These are phyloP conservation scores for Montipora sp. DNA, from an alignment of 64 coral and sea anemone genomes.

Conservation along the genomic window DNA sequence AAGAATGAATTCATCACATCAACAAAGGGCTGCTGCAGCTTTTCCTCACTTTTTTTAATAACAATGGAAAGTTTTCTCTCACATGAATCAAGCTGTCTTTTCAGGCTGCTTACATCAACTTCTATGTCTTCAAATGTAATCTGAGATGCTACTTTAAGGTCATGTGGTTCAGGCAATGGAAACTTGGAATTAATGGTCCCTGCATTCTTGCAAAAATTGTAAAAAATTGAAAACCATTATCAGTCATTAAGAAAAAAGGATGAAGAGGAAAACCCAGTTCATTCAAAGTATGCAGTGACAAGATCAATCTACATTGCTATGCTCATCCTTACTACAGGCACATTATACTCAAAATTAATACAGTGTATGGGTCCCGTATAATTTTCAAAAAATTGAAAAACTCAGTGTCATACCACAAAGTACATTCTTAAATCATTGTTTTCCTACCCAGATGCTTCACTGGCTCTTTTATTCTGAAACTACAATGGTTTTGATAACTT, in stretches of 20 bases:
- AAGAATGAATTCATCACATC: conserved; percentile 80
- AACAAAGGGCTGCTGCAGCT: conserved; percentile 61
- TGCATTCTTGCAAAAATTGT: conserved; percentile 70
- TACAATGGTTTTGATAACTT: too few species aligned
- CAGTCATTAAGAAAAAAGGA: not conserved
- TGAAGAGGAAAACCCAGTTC: not conserved
- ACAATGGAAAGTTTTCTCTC: conserved; percentile 75
- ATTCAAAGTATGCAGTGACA: not conserved
- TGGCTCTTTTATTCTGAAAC: too few species aligned
- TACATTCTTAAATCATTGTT: too few species aligned
- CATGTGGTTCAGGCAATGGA: conserved; percentile 85
- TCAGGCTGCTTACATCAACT: conserved; percentile 64
- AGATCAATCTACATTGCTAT: not conserved
- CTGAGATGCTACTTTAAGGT: conserved; percentile 84
- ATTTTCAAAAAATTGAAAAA: too few species aligned
- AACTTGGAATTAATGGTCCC: conserved; percentile 82
- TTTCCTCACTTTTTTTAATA: conserved; percentile 55
- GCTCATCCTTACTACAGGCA: too few species aligned
- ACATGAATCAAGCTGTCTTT: conserved; percentile 69
- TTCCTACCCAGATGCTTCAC: too few species aligned
- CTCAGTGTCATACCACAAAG: too few species aligned
- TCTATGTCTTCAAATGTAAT: conserved; percentile 84
- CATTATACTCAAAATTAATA: too few species aligned
- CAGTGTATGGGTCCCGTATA: too few species aligned
- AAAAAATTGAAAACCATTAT: not conserved